A percentile compares a stretch with the other conserved stretches of the same genome.
These are phyloP conservation scores for Odontocerum albicorne DNA, from an alignment of 2,888 invertebrate genomes.

Conservation along the genomic window DNA sequence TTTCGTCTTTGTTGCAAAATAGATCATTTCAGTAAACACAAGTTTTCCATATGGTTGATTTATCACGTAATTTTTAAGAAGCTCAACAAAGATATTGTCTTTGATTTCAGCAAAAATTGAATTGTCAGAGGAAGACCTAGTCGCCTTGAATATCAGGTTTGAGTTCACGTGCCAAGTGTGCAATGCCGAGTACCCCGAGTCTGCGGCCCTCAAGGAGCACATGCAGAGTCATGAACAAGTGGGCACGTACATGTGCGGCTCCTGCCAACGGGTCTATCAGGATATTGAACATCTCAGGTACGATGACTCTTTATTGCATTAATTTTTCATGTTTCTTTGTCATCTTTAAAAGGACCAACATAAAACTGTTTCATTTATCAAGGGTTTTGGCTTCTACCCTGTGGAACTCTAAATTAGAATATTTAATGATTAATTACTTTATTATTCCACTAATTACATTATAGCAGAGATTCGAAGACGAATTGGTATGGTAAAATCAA, in stretches of 20 bases:
- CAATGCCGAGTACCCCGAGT: conserved; percentile 20
- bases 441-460: too few species aligned
- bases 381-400: too few species aligned
- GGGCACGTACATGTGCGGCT: conserved; percentile 33
- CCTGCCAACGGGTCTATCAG: conserved; percentile 34
- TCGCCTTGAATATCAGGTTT: conserved; percentile 28
- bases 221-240: conserved; percentile 23
- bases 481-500: too few species aligned
- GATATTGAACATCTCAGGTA: conserved; percentile 33
- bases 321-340: neutral
- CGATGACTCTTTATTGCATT: neutral
- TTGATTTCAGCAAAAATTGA: conserved; percentile 15
- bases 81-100: neutral
- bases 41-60: too few species aligned
- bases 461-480: too few species aligned
- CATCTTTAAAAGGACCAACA: neutral
- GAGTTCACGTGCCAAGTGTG: conserved; percentile 31
- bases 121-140: conserved; percentile 21
- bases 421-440: too few species aligned
- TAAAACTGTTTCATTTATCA: too few species aligned
- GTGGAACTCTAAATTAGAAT: too few species aligned
- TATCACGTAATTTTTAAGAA: too few species aligned
- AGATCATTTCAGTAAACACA: too few species aligned
- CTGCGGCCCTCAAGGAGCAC: conserved; percentile 20
- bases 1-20: too few species aligned